Percentiles rank a stretch among this genome's conserved stretches.
Evolutionary conservation across 2,113 vertebrate species (phyloP).

Genomic region (Cephalopterus ornatus): DNA sequence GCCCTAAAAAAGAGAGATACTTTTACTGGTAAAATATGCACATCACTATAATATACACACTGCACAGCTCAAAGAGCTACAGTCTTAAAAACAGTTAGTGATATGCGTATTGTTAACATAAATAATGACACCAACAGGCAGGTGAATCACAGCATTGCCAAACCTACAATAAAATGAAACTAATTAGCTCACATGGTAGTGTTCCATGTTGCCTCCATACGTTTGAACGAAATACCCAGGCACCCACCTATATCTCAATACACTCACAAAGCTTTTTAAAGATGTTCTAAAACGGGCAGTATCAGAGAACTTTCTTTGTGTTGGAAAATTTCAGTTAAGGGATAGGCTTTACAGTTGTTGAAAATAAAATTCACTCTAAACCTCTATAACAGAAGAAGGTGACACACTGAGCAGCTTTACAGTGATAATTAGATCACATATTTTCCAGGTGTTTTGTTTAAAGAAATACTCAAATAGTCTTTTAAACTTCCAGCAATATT

Average conservation of each 20-base stretch:
- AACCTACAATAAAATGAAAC: background rate
- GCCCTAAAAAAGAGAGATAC: slow-evolving; percentile 53
- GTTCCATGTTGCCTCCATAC: background rate
- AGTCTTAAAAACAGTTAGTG: background rate
- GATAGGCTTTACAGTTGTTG: background rate
- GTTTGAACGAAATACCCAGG: background rate
- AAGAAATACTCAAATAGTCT: background rate
- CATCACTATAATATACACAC: background rate
- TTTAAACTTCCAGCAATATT: background rate
- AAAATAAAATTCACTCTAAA: background rate
- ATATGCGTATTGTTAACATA: background rate
- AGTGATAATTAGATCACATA: background rate
- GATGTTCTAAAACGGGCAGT: background rate
- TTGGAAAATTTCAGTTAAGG: background rate
- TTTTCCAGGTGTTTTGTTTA: background rate
- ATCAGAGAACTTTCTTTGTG: background rate
- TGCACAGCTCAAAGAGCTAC: background rate
- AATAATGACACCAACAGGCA: background rate
- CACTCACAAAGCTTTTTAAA: background rate
- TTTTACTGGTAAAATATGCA: background rate
- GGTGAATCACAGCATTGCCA: background rate
- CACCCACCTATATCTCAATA: background rate
- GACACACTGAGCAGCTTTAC: background rate
- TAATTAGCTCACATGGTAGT: background rate
- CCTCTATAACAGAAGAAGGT: background rate